A percentile compares a stretch with the other conserved stretches of the same genome.
These are phyloP conservation scores for Procambarus virginalis DNA, from an alignment of 1,140 invertebrate species.

Conservation along the genomic window DNA sequence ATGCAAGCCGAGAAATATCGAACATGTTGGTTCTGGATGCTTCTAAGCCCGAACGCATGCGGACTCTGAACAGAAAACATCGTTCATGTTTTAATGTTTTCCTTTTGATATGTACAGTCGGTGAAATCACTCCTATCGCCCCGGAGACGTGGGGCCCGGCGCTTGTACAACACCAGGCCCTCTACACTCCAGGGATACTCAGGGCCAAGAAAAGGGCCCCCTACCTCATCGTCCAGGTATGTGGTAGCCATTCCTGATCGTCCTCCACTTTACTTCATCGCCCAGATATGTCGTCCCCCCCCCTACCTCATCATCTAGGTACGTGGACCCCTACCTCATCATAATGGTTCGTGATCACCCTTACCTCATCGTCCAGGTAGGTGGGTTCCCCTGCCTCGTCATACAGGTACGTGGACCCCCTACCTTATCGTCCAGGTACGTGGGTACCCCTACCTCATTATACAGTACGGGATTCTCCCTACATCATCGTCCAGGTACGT, in stretches of 20 bases:
- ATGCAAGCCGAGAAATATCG: no score
- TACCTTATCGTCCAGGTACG: no score
- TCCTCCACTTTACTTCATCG: no score
- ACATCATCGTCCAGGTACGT: no score
- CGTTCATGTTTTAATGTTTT: background rate
- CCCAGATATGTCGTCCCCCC: no score
- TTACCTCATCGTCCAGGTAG: no score
- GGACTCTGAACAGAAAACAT: no score
- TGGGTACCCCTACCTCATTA: no score
- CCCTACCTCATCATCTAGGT: background rate
- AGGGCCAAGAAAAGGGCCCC: slow-evolving; percentile 39
- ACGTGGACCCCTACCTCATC: background rate
- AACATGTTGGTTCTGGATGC: no score
- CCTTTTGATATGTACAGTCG: background rate
- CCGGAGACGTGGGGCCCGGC: slow-evolving; percentile 32
- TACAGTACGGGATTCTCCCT: no score
- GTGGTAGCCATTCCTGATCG: background rate
- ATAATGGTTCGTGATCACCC: no score
- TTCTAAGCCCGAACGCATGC: no score
- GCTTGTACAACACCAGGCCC: slow-evolving; percentile 10
- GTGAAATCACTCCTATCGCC: background rate
- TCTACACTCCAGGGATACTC: slow-evolving; percentile 22
- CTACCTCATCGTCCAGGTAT: slow-evolving; percentile 46
- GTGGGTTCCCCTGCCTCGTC: background rate
- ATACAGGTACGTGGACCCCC: background rate